phyloP scores from a whole-genome alignment of 2,113 vertebrate genomes.

The Cygnus buccinator region DNA sequence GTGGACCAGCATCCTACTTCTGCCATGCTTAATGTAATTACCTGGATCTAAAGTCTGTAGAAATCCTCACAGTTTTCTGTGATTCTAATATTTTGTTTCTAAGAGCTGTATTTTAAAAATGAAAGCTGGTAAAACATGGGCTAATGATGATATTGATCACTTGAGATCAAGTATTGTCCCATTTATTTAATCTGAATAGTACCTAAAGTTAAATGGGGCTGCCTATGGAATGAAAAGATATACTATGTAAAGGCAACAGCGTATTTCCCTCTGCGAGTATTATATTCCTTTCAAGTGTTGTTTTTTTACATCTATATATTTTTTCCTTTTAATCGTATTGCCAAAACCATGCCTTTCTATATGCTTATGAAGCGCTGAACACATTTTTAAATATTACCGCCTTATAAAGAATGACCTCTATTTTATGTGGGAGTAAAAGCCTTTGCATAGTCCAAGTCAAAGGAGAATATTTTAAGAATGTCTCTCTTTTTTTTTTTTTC shows the following conservation, averaged over 20 bases:
- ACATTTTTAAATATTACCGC: background rate
- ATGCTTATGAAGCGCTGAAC: background rate
- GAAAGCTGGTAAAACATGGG: background rate
- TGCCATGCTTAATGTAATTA: accelerated
- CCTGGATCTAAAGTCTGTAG: background rate
- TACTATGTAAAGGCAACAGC: background rate
- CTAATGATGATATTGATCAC: background rate
- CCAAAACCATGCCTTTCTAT: background rate
- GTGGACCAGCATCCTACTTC: background rate
- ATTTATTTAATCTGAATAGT: background rate
- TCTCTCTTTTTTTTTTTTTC: background rate
- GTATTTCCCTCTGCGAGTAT: background rate
- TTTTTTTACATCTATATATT: background rate
- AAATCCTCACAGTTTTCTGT: background rate
- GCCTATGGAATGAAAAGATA: background rate
- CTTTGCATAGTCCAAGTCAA: background rate
- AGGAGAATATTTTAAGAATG: background rate
- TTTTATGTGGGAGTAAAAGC: background rate
- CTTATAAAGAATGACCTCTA: accelerated
- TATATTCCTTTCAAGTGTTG: background rate
- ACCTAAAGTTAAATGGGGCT: background rate
- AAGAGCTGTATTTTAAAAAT: background rate
- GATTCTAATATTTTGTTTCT: background rate
- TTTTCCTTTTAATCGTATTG: background rate
- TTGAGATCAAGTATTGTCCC: background rate